A percentile compares a stretch with the other conserved stretches of the same genome.
phyloP scores from a whole-genome alignment of 2,113 vertebrate species.

The Laticauda laticaudata region DNA sequence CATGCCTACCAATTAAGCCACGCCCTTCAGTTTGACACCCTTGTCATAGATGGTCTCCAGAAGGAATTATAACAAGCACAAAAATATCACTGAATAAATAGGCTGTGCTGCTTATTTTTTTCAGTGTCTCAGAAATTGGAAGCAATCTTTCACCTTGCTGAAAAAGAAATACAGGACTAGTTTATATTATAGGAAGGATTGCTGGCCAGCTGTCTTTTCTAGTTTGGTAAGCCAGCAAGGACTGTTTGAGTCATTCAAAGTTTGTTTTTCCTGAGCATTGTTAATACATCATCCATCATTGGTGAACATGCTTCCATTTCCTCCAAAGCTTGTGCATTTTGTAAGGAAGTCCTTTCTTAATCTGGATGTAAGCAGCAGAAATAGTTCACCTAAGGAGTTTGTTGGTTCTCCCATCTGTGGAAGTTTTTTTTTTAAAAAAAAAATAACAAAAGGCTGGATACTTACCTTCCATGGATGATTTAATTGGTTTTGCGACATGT shows the following conservation, averaged over 20 bases:
- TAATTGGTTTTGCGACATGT: background rate
- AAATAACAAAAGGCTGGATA: background rate
- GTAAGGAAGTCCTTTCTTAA: constrained; percentile 14
- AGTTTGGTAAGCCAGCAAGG: constrained; percentile 7
- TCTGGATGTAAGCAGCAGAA: background rate
- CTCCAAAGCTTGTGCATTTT: background rate
- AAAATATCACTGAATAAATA: background rate
- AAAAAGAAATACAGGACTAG: constrained; percentile 48
- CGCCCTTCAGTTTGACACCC: no score
- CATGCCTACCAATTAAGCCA: no score
- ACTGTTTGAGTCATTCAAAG: constrained; percentile 57
- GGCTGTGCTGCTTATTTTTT: background rate
- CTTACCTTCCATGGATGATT: background rate
- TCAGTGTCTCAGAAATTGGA: fast-evolving
- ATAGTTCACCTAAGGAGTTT: background rate
- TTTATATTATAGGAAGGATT: constrained; percentile 45
- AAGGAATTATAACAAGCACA: background rate
- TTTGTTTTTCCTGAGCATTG: constrained; percentile 38
- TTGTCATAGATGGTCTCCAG: background rate
- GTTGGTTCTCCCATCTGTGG: background rate
- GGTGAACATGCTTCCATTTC: constrained; percentile 45
- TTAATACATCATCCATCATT: constrained; percentile 43
- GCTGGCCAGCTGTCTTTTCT: background rate
- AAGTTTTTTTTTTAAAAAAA: background rate
- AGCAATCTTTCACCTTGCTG: constrained; percentile 52